Base-by-base conservation (phyloP, 2,888 invertebrate genomes). In the Leucania comma region DNA sequence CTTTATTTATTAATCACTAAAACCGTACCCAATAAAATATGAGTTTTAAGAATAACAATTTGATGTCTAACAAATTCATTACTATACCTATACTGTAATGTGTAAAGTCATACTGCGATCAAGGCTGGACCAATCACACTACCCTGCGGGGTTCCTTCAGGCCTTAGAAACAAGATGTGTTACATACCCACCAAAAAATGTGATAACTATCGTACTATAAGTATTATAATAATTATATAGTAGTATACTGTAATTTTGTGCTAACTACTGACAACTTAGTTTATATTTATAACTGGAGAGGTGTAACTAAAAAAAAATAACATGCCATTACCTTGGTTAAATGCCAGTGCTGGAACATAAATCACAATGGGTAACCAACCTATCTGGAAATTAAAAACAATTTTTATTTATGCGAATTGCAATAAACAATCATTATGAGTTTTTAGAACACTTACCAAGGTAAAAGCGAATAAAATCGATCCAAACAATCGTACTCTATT, bases 361-460 rank as follows among this genome's bases (percentile, higher is more conserved):
- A 98, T 97, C 0, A 98, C 98, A 72, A 98, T 97, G 26, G 98
- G 98, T 71, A 98, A 92, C 97, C 98, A 98, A 26, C 97, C 97
- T 90, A 98, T 95, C 98, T 98, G 93, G 77, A 96, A 92, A 79
- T 20, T 17, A 22, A n/a, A 42, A 61, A 64, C 2, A 20, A 32
- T 29, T n/a, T 5, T 24, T n/a, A 50, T 26, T 61, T 0, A 29
- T 50, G 5, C n/a, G 1, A 57, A 20, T 42, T 35, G 12, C 46
- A 32, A 2, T 35, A 22, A 66, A 61, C 17, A 62, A 46, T 59
- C 0, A 46, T 24, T 63, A 46, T 29, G 29, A n/a, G 32, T 29
- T 48, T 20, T 26, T 24, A 60, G 26, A 66, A 69, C 46, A 95
- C 97, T 97, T 91, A 98, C 98, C 93, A 97, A 96, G 60, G 97